phyloP scores from a whole-genome alignment of 2,888 invertebrate genomes.

The Acronicta alni region DNA sequence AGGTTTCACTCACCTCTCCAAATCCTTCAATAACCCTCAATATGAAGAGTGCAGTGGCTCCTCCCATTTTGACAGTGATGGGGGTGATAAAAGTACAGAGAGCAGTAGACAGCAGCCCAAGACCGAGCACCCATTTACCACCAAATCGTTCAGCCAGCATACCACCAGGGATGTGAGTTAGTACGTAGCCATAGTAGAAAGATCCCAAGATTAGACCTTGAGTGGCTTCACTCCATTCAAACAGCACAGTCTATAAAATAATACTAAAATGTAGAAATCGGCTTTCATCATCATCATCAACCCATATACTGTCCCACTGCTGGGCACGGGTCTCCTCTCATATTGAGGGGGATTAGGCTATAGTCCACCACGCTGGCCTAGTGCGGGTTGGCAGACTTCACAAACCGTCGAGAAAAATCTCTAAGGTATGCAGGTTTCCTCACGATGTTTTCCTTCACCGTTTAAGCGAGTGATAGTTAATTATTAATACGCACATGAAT shows the following conservation, averaged over 20 bases:
- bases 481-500: too few relatives aligned
- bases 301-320: too few relatives aligned
- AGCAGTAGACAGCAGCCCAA: slow-evolving; percentile 94
- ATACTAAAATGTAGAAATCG: not conserved
- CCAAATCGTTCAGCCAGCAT: slow-evolving; percentile 94
- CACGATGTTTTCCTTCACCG: too few relatives aligned
- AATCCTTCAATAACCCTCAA: slow-evolving; percentile 87
- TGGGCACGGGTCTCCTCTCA: too few relatives aligned
- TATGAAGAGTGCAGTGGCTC: slow-evolving; percentile 87
- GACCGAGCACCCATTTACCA: slow-evolving; percentile 94
- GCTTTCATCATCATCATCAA: too few relatives aligned
- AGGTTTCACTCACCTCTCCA: slow-evolving; percentile 91
- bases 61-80: slow-evolving; percentile 89
- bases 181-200: slow-evolving; percentile 95
- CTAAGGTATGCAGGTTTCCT: too few relatives aligned
- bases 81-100: slow-evolving; percentile 95
- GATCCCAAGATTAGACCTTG: slow-evolving; percentile 94
- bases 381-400: too few relatives aligned
- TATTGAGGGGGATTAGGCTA: too few relatives aligned
- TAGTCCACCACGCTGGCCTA: too few relatives aligned
- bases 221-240: slow-evolving; percentile 92
- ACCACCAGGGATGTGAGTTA: slow-evolving; percentile 96
- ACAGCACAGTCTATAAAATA: slow-evolving; percentile 61
- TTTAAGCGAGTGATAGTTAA: too few relatives aligned
- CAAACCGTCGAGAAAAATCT: too few relatives aligned